phyloP scores from a whole-genome alignment of 2,797 vertebrate species.

The Smutsia temminckii region DNA sequence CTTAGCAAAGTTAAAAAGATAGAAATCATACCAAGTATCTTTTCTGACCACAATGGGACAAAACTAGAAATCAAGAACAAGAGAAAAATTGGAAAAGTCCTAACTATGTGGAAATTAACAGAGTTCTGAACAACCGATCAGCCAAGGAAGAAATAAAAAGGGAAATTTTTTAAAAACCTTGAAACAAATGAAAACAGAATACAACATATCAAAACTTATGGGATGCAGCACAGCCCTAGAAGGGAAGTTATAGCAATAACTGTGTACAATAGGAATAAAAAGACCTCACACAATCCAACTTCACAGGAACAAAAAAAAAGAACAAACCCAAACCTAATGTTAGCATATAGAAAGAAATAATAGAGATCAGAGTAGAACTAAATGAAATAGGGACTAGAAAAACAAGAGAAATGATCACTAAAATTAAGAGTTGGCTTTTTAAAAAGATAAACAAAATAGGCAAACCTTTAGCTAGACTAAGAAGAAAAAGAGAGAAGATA shows the following conservation, averaged over 20 bases:
- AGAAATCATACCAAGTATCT: neutral
- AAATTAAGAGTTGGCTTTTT: neutral
- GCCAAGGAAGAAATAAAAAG: neutral
- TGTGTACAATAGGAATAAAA: neutral
- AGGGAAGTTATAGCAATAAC: neutral
- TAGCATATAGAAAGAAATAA: neutral
- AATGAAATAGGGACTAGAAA: neutral
- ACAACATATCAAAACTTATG: neutral
- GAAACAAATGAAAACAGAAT: neutral
- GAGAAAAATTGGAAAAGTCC: neutral
- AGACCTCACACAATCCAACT: neutral
- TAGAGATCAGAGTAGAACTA: neutral
- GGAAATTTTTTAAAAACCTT: neutral
- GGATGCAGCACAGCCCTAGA: neutral
- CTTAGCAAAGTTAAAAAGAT: neutral
- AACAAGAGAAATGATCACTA: neutral
- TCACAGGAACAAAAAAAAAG: neutral
- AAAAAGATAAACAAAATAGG: neutral
- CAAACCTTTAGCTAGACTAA: neutral
- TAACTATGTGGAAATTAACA: neutral
- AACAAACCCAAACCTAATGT: neutral
- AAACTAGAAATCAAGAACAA: conserved; percentile 8
- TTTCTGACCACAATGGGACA: neutral
- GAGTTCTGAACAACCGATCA: neutral
- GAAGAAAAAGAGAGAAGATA: neutral